A percentile compares a stretch with the other conserved stretches of the same genome.
Conservation (phyloP, 2,113 vertebrate genomes). For the Varanus salvator region DNA sequence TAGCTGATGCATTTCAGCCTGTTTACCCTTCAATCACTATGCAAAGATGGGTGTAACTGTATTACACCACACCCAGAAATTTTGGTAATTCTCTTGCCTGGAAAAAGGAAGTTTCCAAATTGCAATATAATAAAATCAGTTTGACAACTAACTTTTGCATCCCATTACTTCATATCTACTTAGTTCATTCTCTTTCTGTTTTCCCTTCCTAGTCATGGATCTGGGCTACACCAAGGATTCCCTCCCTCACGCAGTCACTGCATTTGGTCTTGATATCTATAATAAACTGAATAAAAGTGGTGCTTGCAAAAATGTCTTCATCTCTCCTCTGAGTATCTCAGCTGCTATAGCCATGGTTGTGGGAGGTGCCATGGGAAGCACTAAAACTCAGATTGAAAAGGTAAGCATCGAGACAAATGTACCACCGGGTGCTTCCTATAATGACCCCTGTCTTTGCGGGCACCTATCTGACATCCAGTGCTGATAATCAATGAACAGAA, state of each 20-base stretch:
- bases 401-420: conserved; percentile 53
- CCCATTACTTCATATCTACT: not conserved
- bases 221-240: conserved; percentile 57
- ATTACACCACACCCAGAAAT: conserved; percentile 4
- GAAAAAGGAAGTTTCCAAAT: not conserved
- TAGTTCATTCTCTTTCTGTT: not conserved
- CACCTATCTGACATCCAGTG: no score
- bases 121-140: not conserved
- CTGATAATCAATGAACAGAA: no score
- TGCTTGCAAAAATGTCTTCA: conserved; percentile 64
- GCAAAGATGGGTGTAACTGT: conserved; percentile 12
- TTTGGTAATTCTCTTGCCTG: not conserved
- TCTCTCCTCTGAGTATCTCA: conserved; percentile 76
- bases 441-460: no score
- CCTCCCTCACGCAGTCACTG: conserved; percentile 65
- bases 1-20: conserved; percentile 54
- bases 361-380: conserved; percentile 71
- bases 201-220: conserved; percentile 7
- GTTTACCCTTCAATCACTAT: conserved; percentile 30
- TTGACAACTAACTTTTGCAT: not conserved
- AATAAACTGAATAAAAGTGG: conserved; percentile 65
- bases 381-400: conserved; percentile 72
- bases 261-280: conserved; percentile 81
- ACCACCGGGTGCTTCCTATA: not conserved
- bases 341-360: conserved; percentile 71